Evolutionary conservation across 2,113 vertebrate species (phyloP).

Genomic region (Halcyon malimbica): DNA sequence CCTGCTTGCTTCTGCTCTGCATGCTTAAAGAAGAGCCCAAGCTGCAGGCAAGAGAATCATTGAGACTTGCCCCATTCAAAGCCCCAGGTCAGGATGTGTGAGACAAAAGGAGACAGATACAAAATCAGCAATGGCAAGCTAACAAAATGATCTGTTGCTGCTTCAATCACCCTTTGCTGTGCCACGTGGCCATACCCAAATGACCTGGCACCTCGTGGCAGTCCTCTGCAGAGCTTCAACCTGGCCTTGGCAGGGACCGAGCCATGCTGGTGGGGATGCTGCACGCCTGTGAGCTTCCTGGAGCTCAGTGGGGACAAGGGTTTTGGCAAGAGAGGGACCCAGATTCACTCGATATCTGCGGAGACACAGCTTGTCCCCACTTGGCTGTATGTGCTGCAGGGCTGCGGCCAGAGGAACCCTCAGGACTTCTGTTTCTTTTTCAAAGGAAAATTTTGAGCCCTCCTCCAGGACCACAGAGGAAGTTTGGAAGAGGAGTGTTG

Average conservation of each 20-base stretch:
- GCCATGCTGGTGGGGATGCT: not conserved
- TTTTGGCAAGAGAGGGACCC: not conserved
- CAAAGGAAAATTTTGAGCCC: not conserved
- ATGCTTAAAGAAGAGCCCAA: not conserved
- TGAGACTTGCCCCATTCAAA: accelerated
- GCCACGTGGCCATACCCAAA: accelerated
- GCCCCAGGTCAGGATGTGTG: not conserved
- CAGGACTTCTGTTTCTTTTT: not conserved
- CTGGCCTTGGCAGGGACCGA: not conserved
- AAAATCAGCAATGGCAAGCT: not conserved
- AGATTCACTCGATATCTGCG: not conserved
- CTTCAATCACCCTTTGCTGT: not conserved
- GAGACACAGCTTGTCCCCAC: not conserved
- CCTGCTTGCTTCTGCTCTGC: not conserved
- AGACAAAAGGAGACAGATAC: not conserved
- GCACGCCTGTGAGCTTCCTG: accelerated
- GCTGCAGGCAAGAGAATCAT: not conserved
- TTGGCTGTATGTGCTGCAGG: accelerated
- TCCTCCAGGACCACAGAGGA: not conserved
- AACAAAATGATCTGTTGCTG: not conserved
- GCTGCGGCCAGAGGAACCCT: not conserved
- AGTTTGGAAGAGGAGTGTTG: not conserved
- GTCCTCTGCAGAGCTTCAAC: not conserved
- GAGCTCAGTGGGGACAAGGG: not conserved
- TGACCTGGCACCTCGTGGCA: not conserved